A percentile compares a stretch with the other conserved stretches of the same genome.
Conservation (phyloP, 37 sponge, comb jelly and placozoan genomes). For the Spongilla lacustris region DNA sequence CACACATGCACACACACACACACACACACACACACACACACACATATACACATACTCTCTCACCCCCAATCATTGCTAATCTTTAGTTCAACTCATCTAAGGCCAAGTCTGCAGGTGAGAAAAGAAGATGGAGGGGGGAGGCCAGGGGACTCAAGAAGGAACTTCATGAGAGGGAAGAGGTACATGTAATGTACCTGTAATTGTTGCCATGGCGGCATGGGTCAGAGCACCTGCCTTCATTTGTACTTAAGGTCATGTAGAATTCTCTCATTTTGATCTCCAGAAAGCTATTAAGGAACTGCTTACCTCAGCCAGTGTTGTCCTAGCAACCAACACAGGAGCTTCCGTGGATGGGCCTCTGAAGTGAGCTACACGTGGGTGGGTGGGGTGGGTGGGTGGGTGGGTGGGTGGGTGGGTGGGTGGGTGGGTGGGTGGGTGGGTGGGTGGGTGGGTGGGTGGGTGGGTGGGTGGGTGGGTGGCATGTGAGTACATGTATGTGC, state of each 20-base stretch:
- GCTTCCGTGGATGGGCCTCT: constrained; percentile 85
- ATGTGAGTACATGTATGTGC: too few relatives aligned
- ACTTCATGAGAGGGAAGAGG: constrained; percentile 82
- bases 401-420: background rate
- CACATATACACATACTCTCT: background rate
- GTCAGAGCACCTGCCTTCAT: too few relatives aligned
- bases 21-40: background rate
- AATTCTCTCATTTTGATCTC: background rate
- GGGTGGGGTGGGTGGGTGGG: too few relatives aligned
- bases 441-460: background rate
- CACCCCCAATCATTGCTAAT: too few relatives aligned
- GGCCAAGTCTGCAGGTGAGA: constrained; percentile 24
- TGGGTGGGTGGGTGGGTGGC: too few relatives aligned
- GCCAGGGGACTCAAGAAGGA: constrained; percentile 76
- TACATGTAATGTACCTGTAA: background rate
- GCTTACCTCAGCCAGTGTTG: constrained; percentile 72
- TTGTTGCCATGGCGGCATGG: background rate
- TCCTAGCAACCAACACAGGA: constrained; percentile 81
- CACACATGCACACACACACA: constrained; percentile 32
- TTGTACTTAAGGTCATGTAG: too few relatives aligned
- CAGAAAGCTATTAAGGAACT: constrained; percentile 75
- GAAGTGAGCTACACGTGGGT: constrained; percentile 26
- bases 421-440: background rate
- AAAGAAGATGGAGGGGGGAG: constrained; percentile 59
- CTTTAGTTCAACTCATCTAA: constrained; percentile 10